These are phyloP conservation scores for Unio pictorum DNA, from an alignment of 2,888 invertebrate species.

Conservation along the genomic window DNA sequence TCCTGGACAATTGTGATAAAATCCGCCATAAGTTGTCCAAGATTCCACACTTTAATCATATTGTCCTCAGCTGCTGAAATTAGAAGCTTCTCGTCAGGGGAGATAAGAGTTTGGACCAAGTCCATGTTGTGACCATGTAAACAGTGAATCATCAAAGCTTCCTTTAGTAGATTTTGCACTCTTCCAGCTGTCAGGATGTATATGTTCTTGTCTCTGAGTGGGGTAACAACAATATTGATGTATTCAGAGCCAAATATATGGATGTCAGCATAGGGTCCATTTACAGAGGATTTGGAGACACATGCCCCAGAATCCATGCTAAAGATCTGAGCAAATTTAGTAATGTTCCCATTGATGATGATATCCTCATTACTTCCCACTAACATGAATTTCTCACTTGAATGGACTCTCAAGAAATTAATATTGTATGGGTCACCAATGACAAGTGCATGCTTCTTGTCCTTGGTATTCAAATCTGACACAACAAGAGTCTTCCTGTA, in stretches of 20 bases:
- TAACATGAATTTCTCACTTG: conserved; percentile 36
- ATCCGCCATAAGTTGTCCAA: conserved; percentile 9
- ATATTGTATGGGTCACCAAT: conserved; percentile 24
- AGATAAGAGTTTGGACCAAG: conserved; percentile 30
- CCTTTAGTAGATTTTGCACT: conserved; percentile 13
- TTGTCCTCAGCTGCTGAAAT: conserved; percentile 46
- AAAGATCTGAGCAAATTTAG: conserved; percentile 33
- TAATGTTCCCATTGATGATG: conserved; percentile 17
- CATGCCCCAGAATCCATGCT: conserved; percentile 22
- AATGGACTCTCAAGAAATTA: conserved; percentile 29
- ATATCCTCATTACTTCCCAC: conserved; percentile 16
- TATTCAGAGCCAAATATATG: conserved; percentile 34
- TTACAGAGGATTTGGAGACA: conserved; percentile 20
- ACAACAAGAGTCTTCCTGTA: conserved; percentile 4
- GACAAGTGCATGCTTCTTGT: conserved; percentile 15
- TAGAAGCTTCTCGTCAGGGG: conserved; percentile 23
- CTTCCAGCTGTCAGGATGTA: conserved; percentile 14
- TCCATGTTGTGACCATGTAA: conserved; percentile 39
- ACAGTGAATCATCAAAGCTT: conserved; percentile 25
- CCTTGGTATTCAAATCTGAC: conserved; percentile 28
- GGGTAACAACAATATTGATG: conserved; percentile 3
- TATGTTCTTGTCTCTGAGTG: too few species aligned
- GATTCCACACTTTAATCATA: conserved; percentile 47
- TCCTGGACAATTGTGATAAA: conserved; percentile 5
- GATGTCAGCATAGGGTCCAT: conserved; percentile 19